phyloP scores from a whole-genome alignment of 2,888 invertebrate genomes.

The Mallateleia sp. region DNA sequence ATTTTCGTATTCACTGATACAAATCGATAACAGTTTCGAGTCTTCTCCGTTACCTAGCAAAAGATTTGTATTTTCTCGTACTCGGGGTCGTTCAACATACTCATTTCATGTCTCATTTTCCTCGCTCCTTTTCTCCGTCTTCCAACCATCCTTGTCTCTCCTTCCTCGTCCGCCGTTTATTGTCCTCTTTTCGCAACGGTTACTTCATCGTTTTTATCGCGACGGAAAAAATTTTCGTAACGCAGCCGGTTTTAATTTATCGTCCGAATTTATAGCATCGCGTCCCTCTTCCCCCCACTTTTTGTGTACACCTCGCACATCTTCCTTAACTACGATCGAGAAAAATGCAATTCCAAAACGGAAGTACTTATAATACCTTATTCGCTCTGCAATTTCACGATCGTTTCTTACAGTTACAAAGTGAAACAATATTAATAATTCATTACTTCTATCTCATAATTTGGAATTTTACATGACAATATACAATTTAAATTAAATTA shows the following conservation, averaged over 20 bases:
- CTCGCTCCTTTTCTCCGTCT: not conserved
- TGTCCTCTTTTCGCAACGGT: slow-evolving; percentile 4
- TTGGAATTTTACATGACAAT: slow-evolving; percentile 51
- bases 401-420: slow-evolving; percentile 24
- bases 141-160: not conserved
- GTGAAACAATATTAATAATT: slow-evolving; percentile 45
- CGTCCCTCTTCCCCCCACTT: not conserved
- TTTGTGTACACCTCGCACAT: not conserved
- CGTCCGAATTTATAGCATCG: slow-evolving; percentile 30
- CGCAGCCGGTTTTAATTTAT: slow-evolving; percentile 43
- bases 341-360: slow-evolving; percentile 33
- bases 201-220: slow-evolving; percentile 29
- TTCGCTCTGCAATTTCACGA: not conserved
- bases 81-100: slow-evolving; percentile 1
- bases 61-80: slow-evolving; percentile 29
- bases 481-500: slow-evolving; percentile 46
- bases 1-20: slow-evolving; percentile 44
- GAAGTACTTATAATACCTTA: slow-evolving; percentile 23
- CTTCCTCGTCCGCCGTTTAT: no score
- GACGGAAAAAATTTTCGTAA: slow-evolving; percentile 32
- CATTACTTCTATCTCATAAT: slow-evolving; percentile 45
- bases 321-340: slow-evolving; percentile 3
- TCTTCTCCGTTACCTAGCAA: slow-evolving; percentile 13
- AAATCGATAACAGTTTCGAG: slow-evolving; percentile 50
- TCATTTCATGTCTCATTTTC: slow-evolving; percentile 18